phyloP scores from a whole-genome alignment of 2,888 invertebrate species.

The Troides aeacus region DNA sequence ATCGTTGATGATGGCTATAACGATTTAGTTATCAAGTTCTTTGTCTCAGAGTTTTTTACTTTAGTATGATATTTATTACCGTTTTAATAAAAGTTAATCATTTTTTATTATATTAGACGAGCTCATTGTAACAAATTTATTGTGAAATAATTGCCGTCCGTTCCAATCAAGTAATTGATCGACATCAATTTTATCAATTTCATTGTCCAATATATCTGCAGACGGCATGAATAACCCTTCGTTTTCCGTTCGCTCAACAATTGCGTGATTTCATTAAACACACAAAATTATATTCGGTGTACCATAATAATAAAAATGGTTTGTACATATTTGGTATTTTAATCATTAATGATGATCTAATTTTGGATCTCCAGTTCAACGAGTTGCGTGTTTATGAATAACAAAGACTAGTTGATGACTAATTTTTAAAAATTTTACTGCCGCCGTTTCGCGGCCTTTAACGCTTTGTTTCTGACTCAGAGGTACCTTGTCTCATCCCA shows the following conservation, averaged over 20 bases:
- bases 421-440: no score
- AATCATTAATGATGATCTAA: not conserved
- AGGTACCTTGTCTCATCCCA: no score
- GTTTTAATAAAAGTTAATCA: not conserved
- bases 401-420: no score
- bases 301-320: not conserved
- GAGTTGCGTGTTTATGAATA: no score
- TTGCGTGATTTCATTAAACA: conserved; percentile 15
- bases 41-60: not conserved
- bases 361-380: no score
- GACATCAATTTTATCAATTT: conserved; percentile 8
- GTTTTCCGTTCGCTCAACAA: conserved; percentile 11
- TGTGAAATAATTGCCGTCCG: not conserved
- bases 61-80: not conserved
- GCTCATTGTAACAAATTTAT: not conserved
- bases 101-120: not conserved
- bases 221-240: conserved; percentile 1
- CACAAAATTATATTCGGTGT: not conserved
- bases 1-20: not conserved
- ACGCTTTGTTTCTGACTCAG: no score
- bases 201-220: not conserved
- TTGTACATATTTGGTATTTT: not conserved
- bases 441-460: no score
- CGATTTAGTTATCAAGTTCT: not conserved
- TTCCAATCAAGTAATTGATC: not conserved